A percentile compares a stretch with the other conserved stretches of the same genome.
Conservation (phyloP, 2,113 vertebrate genomes). For the Kryptolebias marmoratus region DNA sequence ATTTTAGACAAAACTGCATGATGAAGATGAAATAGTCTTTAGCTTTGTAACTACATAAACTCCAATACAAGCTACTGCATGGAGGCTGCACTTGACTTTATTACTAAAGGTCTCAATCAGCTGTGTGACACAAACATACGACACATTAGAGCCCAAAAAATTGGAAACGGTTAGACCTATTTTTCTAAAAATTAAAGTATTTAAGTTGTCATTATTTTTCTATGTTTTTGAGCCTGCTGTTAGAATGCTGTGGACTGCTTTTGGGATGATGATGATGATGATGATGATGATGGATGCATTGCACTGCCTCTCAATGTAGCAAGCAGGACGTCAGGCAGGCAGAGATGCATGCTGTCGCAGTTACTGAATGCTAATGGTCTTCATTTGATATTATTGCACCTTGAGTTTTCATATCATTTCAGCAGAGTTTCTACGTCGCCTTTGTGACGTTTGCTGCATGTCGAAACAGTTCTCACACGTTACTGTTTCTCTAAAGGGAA, state of each 20-base stretch:
- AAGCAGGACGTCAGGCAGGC: constrained; percentile 31
- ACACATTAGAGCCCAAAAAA: constrained; percentile 29
- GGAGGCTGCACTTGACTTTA: constrained; percentile 49
- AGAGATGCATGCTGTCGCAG: constrained; percentile 28
- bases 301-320: constrained; percentile 67
- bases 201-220: constrained; percentile 69
- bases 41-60: constrained; percentile 41
- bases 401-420: constrained; percentile 11
- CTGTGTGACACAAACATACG: constrained; percentile 21
- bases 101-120: constrained; percentile 33
- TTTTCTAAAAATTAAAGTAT: constrained; percentile 65
- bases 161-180: constrained; percentile 46
- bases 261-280: constrained; percentile 2
- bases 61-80: constrained; percentile 59
- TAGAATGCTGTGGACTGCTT: background rate
- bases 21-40: constrained; percentile 61
- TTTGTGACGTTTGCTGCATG: background rate
- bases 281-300: constrained; percentile 19
- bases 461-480: background rate
- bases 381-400: constrained; percentile 40
- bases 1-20: constrained; percentile 67
- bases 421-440: constrained; percentile 6
- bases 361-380: constrained; percentile 12
- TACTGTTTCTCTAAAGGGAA: too few species aligned
- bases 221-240: constrained; percentile 42